These are phyloP conservation scores for Dioctria linearis DNA, from an alignment of 2,888 invertebrate species.

Conservation along the genomic window DNA sequence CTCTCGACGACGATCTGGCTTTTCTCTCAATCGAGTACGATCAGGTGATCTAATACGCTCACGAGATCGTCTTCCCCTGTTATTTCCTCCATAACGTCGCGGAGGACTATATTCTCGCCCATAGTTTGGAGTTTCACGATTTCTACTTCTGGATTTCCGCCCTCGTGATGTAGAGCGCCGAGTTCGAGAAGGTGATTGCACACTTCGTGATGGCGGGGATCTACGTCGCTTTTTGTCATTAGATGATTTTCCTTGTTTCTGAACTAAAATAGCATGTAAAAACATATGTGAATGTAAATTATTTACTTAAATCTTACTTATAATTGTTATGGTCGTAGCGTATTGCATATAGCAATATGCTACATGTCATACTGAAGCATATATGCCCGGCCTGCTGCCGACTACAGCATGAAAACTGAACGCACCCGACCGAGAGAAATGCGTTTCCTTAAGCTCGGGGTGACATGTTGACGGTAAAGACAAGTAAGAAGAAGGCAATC, in stretches of 20 bases:
- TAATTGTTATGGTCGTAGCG: no score
- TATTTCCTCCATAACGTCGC: constrained; percentile 62
- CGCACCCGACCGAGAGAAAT: no score
- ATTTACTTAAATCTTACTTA: no score
- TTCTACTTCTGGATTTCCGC: constrained; percentile 58
- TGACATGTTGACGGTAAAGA: no score
- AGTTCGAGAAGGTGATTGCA: constrained; percentile 59
- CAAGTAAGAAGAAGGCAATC: no score
- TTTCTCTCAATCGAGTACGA: constrained; percentile 62
- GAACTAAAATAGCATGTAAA: background rate
- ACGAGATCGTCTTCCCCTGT: constrained; percentile 60
- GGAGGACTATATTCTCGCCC: constrained; percentile 66
- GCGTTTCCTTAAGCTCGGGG: no score
- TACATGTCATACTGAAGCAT: no score
- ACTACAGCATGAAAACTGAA: no score
- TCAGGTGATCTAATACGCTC: constrained; percentile 61
- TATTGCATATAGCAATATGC: no score
- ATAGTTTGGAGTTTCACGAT: constrained; percentile 57
- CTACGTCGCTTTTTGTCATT: constrained; percentile 27
- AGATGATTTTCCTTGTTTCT: constrained; percentile 6
- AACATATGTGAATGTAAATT: no score
- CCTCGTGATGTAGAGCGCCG: constrained; percentile 52
- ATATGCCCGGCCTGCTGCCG: no score
- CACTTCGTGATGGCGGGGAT: constrained; percentile 57
- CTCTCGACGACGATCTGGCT: constrained; percentile 60